These are phyloP conservation scores for Manis crassicaudata DNA, from an alignment of 2,797 vertebrate genomes.

Conservation along the genomic window DNA sequence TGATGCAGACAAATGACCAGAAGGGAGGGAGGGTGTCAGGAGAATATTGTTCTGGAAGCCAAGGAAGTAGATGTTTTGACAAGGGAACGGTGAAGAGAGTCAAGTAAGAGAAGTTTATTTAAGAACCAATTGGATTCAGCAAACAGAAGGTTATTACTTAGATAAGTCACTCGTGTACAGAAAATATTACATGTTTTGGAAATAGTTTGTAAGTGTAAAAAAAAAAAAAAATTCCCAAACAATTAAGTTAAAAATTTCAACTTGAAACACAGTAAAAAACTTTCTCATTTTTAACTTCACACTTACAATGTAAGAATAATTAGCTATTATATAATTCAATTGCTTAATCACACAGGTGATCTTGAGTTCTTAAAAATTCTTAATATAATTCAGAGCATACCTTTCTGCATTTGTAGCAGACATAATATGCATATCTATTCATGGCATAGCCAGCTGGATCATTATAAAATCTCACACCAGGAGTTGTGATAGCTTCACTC, in stretches of 20 bases:
- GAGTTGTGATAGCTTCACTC: constrained; percentile 98
- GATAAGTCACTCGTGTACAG: not conserved
- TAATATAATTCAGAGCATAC: constrained; percentile 82
- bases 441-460: constrained; percentile 99
- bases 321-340: not conserved
- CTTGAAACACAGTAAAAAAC: not conserved
- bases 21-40: not conserved
- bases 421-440: constrained; percentile 99
- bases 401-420: constrained; percentile 99
- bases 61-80: not conserved
- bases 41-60: not conserved
- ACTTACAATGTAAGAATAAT: not conserved
- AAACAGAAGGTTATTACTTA: not conserved
- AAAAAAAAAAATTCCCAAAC: not conserved
- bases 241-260: constrained; percentile 9
- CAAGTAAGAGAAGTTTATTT: not conserved
- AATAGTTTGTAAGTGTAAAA: constrained; percentile 33
- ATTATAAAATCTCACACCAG: constrained; percentile 98
- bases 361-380: not conserved
- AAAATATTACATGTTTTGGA: constrained; percentile 1
- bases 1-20: not conserved
- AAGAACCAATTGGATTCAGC: not conserved
- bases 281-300: constrained; percentile 44
- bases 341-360: not conserved
- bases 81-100: not conserved